phyloP scores from a whole-genome alignment of 2,797 vertebrate species.

The Periparus ater region DNA sequence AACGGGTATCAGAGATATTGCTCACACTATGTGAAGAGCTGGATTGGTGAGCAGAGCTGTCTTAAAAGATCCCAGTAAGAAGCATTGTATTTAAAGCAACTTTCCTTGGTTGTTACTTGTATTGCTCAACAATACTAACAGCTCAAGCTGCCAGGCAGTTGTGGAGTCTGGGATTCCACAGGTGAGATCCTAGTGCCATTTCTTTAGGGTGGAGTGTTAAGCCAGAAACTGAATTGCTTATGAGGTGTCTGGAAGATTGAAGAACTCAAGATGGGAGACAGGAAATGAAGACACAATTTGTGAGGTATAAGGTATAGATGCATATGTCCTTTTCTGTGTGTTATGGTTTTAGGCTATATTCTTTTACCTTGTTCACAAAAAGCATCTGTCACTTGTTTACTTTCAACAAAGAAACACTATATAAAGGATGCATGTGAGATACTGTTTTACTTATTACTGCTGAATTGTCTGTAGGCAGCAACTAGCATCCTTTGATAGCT shows the following conservation, averaged over 20 bases:
- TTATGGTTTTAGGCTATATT: background rate
- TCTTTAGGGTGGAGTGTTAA: background rate
- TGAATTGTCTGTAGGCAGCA: background rate
- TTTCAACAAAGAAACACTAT: background rate
- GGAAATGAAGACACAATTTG: background rate
- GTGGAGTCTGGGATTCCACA: background rate
- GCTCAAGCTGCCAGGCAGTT: background rate
- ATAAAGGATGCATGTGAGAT: background rate
- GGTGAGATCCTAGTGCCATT: background rate
- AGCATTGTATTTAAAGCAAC: background rate
- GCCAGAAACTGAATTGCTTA: background rate
- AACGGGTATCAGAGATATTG: rapidly evolving
- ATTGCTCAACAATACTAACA: background rate
- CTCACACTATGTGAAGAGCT: background rate
- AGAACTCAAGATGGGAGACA: background rate
- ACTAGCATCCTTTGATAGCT: background rate
- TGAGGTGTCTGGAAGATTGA: background rate
- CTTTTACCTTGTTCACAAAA: background rate
- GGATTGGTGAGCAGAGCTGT: background rate
- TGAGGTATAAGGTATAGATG: background rate
- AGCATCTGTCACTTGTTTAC: background rate
- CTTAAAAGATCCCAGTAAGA: background rate
- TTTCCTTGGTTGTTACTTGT: background rate
- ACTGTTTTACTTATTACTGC: background rate
- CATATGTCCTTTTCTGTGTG: background rate